Base-by-base conservation (phyloP, 2,797 vertebrate genomes). In the Enteromius radiatus region DNA sequence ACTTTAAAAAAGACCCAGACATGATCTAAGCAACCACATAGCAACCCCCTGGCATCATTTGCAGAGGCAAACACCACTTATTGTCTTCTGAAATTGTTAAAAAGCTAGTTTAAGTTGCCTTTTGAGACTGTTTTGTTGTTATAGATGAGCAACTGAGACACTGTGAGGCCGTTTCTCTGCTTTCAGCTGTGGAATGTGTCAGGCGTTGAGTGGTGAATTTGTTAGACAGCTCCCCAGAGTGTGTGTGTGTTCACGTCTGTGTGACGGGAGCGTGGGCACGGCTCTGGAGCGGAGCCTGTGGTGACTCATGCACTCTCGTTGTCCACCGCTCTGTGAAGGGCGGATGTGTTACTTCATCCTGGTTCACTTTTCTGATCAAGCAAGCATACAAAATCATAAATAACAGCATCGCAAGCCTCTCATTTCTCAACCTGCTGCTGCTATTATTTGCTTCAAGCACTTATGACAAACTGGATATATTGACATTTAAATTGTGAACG, bases 121-220 rank as follows among this genome's bases (percentile, higher is more conserved):
- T 69, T 26, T 69, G 41, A 43, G 23, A 15, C 26, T 9, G 1
- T 49, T 21, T 73, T 73, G 73, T 75, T 59, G n/a, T 41, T 23
- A 11, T 38, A 59, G 73, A 75, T 38, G 49, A 75, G 52, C 52
- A 75, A 19, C 52, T 38, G 49, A 41, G 21, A 36, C 9, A 19
- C 49, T 21, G 41, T 49, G 28, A 23, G 43, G 21, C 10, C 56
- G 12, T 63, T 33, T 61, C 26, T 80, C 38, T 33, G 38, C 59
- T 41, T 71, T 63, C 28, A n/a, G 41, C 56, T 73, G 28, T 81
- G 69, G 56, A 73, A 80, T 71, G 54, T 63, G 41, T 80, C 54
- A 63, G 54, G 21, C 54, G 8, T 73, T 80, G 41, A 80, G 54
- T 49, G 41, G 38, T 63, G 68, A 80, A 80, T 80, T 80, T 73